Evolutionary conservation across 2,113 vertebrate species (phyloP).

Genomic region (Ammodytes dubius): DNA sequence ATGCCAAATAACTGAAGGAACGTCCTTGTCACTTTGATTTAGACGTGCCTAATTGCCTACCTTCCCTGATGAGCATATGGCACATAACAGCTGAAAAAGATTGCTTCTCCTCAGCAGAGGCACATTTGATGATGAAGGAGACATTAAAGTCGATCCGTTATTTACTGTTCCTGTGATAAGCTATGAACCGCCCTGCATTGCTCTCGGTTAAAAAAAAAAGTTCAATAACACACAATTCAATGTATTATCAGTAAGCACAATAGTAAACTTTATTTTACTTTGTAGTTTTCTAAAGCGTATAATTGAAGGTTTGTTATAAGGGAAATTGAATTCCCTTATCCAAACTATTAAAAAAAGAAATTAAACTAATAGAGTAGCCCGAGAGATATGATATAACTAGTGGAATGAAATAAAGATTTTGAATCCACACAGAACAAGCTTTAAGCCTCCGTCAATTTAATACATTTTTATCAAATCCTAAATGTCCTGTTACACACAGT

Average conservation of each 20-base stretch:
- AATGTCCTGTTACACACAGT: not conserved
- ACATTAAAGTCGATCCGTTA: constrained; percentile 2
- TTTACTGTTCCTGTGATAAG: not conserved
- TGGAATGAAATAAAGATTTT: too few species aligned
- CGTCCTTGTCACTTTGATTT: constrained; percentile 62
- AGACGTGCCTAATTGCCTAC: constrained; percentile 46
- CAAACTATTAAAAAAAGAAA: too few species aligned
- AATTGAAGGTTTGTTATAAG: too few species aligned
- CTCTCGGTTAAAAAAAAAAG: not conserved
- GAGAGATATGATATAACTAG: too few species aligned
- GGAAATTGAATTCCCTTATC: too few species aligned
- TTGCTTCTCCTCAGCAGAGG: constrained; percentile 24
- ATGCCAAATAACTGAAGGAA: constrained; percentile 41
- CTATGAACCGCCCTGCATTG: not conserved
- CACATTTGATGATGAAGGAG: constrained; percentile 20
- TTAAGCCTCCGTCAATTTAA: not conserved
- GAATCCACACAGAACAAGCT: too few species aligned
- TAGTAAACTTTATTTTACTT: too few species aligned
- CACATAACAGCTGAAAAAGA: constrained; percentile 21
- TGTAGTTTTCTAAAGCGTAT: too few species aligned
- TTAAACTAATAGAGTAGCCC: too few species aligned
- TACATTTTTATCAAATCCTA: not conserved
- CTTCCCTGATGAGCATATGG: constrained; percentile 54
- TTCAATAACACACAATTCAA: not conserved
- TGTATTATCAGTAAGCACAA: not conserved